Evolutionary conservation across 2,113 vertebrate genomes (phyloP).

Genomic region (Eptesicus fuscus): DNA sequence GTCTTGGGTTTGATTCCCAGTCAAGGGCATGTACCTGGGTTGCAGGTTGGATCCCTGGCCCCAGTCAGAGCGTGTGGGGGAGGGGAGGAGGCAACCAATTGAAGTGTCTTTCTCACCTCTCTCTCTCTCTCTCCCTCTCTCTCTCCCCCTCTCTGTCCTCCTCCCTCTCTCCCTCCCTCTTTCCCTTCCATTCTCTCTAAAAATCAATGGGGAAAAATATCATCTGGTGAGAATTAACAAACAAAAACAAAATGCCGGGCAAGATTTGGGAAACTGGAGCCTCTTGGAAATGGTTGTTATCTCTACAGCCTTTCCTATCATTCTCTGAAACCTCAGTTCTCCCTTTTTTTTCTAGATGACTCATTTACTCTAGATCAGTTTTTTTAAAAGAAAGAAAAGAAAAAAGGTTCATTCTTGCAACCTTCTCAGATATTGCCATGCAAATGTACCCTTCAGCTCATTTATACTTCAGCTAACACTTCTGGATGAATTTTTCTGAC

Average conservation of each 20-base stretch:
- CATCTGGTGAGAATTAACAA: no score
- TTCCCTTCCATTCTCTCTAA: no score
- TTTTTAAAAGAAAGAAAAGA: not conserved
- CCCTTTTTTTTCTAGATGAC: not conserved
- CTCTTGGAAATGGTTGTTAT: not conserved
- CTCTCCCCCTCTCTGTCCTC: no score
- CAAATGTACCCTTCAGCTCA: not conserved
- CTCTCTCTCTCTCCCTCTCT: no score
- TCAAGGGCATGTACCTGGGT: no score
- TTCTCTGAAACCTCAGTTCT: not conserved
- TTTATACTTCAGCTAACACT: not conserved
- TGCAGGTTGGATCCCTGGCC: no score
- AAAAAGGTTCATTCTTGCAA: not conserved
- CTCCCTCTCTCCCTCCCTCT: no score
- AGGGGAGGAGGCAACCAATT: no score
- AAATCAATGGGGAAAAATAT: no score
- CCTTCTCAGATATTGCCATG: not conserved
- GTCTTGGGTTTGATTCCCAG: no score
- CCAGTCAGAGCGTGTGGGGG: no score
- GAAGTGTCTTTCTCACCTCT: no score
- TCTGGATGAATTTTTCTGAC: slow-evolving; percentile 7
- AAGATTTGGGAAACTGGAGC: slow-evolving; percentile 12
- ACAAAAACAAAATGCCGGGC: not conserved
- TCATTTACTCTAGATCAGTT: not conserved
- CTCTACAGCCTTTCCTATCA: not conserved